A percentile compares a stretch with the other conserved stretches of the same genome.
These are phyloP conservation scores for Picathartes gymnocephalus DNA, from an alignment of 2,113 vertebrate species.

Conservation along the genomic window DNA sequence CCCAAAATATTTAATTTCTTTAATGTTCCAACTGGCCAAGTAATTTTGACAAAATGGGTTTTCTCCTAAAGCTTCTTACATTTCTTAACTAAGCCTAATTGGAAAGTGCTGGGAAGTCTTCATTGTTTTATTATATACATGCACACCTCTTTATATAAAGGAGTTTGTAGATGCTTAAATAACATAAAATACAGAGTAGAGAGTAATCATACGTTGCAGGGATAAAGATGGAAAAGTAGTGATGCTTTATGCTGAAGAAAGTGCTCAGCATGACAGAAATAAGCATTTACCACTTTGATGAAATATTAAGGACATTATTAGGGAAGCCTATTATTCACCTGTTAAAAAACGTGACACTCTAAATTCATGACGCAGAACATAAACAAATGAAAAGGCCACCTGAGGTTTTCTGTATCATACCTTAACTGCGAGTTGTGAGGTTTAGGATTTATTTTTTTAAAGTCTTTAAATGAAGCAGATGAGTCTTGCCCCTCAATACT, in stretches of 20 bases:
- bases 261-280: background rate
- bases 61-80: background rate
- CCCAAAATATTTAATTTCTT: background rate
- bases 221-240: background rate
- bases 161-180: background rate
- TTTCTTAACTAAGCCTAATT: background rate
- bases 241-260: background rate
- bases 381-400: background rate
- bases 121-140: background rate
- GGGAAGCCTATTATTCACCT: background rate
- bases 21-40: background rate
- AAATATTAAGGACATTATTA: background rate
- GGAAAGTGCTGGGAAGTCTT: background rate
- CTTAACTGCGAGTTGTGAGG: background rate
- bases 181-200: background rate
- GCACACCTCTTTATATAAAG: background rate
- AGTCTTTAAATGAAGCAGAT: background rate
- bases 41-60: background rate
- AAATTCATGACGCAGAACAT: background rate
- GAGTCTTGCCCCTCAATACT: background rate
- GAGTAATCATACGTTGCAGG: background rate
- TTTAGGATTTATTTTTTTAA: accelerated
- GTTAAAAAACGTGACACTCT: background rate
- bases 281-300: background rate
- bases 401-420: background rate